Conservation (phyloP, 1,140 invertebrate species). For the Sipha flava region DNA sequence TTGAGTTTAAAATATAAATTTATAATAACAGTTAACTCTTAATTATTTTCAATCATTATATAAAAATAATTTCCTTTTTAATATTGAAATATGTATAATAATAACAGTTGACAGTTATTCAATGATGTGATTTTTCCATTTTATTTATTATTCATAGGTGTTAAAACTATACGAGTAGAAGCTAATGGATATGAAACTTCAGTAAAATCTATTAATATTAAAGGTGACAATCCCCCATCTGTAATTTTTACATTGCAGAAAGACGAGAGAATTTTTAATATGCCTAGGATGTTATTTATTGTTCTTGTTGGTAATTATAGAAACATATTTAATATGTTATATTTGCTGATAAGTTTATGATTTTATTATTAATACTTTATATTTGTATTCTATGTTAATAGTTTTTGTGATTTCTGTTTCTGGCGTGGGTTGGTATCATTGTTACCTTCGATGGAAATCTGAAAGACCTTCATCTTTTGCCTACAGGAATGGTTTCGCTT, state of each 20-base stretch:
- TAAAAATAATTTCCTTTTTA: too few species aligned
- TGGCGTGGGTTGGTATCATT: constrained; percentile 15
- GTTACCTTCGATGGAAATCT: constrained; percentile 36
- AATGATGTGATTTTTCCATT: neutral
- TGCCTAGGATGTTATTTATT: constrained; percentile 64
- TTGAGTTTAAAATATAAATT: too few species aligned
- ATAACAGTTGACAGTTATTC: too few species aligned
- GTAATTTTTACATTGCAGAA: constrained; percentile 58
- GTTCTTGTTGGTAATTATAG: constrained; percentile 53
- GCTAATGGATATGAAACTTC: constrained; percentile 50
- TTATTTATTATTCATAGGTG: constrained; percentile 43
- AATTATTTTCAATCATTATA: too few species aligned
- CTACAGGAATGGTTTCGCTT: constrained; percentile 44
- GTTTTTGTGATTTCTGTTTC: constrained; percentile 23
- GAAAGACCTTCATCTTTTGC: constrained; percentile 41
- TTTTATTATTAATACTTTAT: neutral
- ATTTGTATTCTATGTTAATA: constrained; percentile 27
- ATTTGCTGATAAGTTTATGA: constrained; percentile 21
- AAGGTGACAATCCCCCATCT: constrained; percentile 44
- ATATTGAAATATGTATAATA: too few species aligned
- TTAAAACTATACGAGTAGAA: constrained; percentile 50
- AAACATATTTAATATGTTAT: too few species aligned
- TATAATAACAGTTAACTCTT: too few species aligned
- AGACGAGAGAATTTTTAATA: constrained; percentile 58
- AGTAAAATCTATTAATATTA: constrained; percentile 49